Conservation (phyloP, 2,113 vertebrate species). For the Theristicus caerulescens region DNA sequence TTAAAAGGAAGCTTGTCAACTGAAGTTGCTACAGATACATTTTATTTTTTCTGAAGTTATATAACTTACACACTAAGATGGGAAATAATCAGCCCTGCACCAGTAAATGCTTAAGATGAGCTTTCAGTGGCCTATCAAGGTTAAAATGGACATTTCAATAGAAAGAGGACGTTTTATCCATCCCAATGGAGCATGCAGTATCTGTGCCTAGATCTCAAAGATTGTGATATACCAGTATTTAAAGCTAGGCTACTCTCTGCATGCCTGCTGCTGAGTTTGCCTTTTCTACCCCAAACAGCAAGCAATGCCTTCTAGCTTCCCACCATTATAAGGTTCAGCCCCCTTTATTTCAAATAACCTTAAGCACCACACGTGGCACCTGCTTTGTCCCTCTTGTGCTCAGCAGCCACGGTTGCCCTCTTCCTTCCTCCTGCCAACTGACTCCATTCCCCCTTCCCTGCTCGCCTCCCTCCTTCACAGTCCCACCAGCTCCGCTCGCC, state of each 20-base stretch:
- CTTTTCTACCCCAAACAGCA: neutral
- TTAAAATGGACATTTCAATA: neutral
- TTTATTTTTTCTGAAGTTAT: neutral
- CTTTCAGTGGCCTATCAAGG: neutral
- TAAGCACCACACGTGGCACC: neutral
- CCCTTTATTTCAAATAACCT: neutral
- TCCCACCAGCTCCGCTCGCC: neutral
- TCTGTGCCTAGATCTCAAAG: neutral
- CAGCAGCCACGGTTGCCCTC: rapidly evolving
- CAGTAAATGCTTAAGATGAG: neutral
- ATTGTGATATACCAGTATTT: neutral
- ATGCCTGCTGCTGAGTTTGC: neutral
- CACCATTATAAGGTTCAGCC: neutral
- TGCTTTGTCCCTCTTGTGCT: neutral
- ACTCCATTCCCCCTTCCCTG: neutral
- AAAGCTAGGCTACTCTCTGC: neutral
- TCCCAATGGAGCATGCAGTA: neutral
- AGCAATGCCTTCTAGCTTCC: neutral
- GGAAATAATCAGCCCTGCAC: neutral
- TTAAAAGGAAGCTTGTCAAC: neutral
- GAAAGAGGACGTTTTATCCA: neutral
- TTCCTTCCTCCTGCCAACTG: neutral
- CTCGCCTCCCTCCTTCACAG: neutral
- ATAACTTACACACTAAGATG: neutral
- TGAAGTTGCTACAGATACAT: neutral